Conservation (phyloP, 2,113 vertebrate species). For the Mirza zaza region DNA sequence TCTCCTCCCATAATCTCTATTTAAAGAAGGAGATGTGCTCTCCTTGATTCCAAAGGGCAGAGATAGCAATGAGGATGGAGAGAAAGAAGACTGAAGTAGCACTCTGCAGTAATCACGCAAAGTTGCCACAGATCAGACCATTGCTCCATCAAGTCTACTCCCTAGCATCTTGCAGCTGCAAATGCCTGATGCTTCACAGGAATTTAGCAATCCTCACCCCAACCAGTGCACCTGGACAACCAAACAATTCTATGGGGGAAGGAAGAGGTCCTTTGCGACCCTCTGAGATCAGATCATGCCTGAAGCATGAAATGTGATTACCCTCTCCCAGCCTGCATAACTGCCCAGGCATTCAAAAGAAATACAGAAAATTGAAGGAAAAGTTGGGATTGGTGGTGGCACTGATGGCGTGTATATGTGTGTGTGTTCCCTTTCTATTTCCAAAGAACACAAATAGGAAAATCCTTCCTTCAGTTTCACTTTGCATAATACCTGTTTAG, state of each 20-base stretch:
- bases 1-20: background rate
- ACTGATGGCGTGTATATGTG: background rate
- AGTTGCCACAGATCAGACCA: background rate
- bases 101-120: background rate
- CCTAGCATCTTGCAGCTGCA: background rate
- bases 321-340: background rate
- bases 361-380: background rate
- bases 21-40: background rate
- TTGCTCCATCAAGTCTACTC: background rate
- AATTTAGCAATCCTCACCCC: background rate
- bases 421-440: background rate
- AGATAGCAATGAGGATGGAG: background rate
- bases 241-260: background rate
- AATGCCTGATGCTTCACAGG: background rate
- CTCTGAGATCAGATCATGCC: background rate
- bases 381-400: background rate
- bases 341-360: background rate
- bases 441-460: constrained; percentile 26
- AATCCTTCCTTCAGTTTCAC: background rate
- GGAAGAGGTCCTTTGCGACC: background rate
- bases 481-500: background rate
- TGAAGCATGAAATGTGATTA: constrained; percentile 29
- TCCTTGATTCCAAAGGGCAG: background rate
- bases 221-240: constrained; percentile 32
- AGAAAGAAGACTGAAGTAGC: background rate